These are phyloP conservation scores for Catalaphyllia jardinei DNA, from an alignment of 64 coral and sea anemone species.

Conservation along the genomic window DNA sequence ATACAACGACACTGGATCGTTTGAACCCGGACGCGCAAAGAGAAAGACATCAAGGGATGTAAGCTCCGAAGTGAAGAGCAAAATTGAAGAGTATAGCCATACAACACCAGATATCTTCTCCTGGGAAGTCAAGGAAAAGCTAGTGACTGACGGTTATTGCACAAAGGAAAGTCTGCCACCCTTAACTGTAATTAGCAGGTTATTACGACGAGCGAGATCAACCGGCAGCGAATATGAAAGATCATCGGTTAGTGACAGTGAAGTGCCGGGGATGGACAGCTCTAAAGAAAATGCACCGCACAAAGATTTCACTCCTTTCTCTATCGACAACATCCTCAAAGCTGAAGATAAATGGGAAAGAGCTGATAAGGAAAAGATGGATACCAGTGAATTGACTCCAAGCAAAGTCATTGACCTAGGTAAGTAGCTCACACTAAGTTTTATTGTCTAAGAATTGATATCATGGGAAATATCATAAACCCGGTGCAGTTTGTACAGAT, in stretches of 20 bases:
- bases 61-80: slow-evolving; percentile 50
- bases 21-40: slow-evolving; percentile 54
- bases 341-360: slow-evolving; percentile 1
- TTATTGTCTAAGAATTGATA: not conserved
- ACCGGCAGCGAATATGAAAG: slow-evolving; percentile 4
- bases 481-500: too few species aligned
- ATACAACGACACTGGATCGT: slow-evolving; percentile 89
- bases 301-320: slow-evolving; percentile 18
- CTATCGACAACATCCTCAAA: slow-evolving; percentile 42
- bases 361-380: not conserved
- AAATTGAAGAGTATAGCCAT: slow-evolving; percentile 57
- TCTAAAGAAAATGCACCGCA: slow-evolving; percentile 9
- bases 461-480: too few species aligned
- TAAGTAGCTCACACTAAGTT: not conserved
- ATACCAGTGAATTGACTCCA: not conserved
- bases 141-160: slow-evolving; percentile 56
- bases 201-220: slow-evolving; percentile 40
- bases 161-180: slow-evolving; percentile 61
- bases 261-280: not conserved
- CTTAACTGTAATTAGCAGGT: slow-evolving; percentile 66
- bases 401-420: slow-evolving; percentile 25
- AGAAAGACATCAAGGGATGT: slow-evolving; percentile 57
- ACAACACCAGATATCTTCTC: slow-evolving; percentile 64
- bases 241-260: not conserved
- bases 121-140: slow-evolving; percentile 73